Evolutionary conservation across 2,113 vertebrate species (phyloP), one percentile per base, ranked within the genome.

Genomic region (Leptodactylus fuscus): DNA sequence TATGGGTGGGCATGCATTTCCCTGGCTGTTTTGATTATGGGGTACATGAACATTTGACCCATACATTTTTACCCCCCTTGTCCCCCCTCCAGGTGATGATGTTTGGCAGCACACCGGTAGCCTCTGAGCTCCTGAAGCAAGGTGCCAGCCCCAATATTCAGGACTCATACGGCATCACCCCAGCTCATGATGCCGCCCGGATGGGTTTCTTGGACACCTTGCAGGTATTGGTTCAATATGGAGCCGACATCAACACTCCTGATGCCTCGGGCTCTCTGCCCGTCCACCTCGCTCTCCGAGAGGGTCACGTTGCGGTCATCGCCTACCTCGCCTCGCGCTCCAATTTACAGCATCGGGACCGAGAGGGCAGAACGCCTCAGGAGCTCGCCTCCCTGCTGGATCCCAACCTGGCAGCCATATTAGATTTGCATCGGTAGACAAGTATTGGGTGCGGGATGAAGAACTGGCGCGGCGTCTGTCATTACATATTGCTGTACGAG

Each of bases 161-260:
- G 90, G 96, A 98, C 55, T 87, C 88, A 24, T 88, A 88, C 0
- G 96, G 97, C 16, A 94, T 95, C 46, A 90, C 95, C 0, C 95
- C 96, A 0, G 91, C 93, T 11, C 97, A 97, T 0, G 97, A 98
- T 0, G 96, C 96, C 0, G 96, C 96, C 0, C 94, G 95, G 20
- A 94, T 94, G 0, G 97, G 97, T 1, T 98, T 98, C 82, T 87
- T 95, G 32, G 96, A 97, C 84, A 97, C 96, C 0, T 85, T 97
- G 74, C 92, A 90, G 78, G 93, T 95, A 44, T 89, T 98, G 88
- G 94, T 96, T 87, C 94, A 96, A 62, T 89, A 94, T 0, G 95
- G 96, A 0, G 96, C 96, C 0, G 94, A 95, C 0, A 92, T 97
- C n/a, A 97, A 97, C 58, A 15, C 85, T 0, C 92, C 94, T 0